A percentile compares a stretch with the other conserved stretches of the same genome.
Conservation (phyloP, 1,140 invertebrate genomes). For the Glossosoma conforme region DNA sequence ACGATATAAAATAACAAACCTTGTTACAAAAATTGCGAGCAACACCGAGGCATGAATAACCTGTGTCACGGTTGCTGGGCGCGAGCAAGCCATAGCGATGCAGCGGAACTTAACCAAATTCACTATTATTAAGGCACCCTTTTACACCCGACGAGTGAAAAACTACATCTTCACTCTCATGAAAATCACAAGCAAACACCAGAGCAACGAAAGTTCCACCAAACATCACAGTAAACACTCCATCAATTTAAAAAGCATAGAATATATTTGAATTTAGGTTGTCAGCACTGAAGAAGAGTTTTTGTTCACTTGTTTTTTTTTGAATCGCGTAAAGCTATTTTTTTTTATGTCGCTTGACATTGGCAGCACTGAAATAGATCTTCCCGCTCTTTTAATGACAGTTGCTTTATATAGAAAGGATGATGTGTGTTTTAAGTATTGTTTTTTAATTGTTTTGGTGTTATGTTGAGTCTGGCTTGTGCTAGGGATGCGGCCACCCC, state of each 20-base stretch:
- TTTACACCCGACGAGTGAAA: background rate
- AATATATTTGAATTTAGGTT: too few relatives aligned
- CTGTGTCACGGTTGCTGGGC: slow-evolving; percentile 4
- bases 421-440: slow-evolving; percentile 2
- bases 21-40: background rate
- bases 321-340: too few relatives aligned
- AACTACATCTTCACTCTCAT: background rate
- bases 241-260: too few relatives aligned
- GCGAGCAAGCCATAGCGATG: slow-evolving; percentile 3
- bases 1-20: too few relatives aligned
- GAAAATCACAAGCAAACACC: slow-evolving; percentile 5
- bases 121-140: slow-evolving; percentile 15
- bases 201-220: too few relatives aligned
- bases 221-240: too few relatives aligned
- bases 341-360: too few relatives aligned
- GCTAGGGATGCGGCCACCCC: slow-evolving; percentile 4
- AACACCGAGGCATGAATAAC: background rate
- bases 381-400: too few relatives aligned
- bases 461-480: slow-evolving; percentile 5
- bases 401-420: too few relatives aligned
- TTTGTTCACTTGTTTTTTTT: too few relatives aligned
- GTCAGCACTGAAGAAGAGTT: too few relatives aligned
- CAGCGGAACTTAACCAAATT: slow-evolving; percentile 12
- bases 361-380: too few relatives aligned
- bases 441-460: background rate